Base-by-base conservation (phyloP, 2,888 invertebrate species). In the Pseudococcus longispinus region DNA sequence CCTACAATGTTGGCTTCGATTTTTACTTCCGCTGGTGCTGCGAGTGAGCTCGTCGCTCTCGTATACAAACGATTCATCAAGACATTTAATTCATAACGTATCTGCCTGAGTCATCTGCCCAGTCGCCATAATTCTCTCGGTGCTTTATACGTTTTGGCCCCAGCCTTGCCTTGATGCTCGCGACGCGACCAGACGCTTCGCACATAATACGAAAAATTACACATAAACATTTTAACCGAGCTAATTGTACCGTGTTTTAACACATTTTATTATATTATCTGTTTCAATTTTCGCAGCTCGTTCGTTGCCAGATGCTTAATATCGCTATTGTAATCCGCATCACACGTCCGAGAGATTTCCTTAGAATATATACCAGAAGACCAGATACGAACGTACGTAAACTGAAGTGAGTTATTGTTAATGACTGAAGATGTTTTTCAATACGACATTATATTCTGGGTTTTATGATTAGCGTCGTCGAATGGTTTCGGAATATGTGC, bases 1-100 rank as follows among this genome's bases (percentile, higher is more conserved):
- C 77, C 77, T 80, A 80, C 77, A 80, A 80, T 80, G 77, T 80
- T 80, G 77, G 77, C 77, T 80, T 42, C 37, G 70, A 80, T 42
- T 20, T 42, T 80, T 80, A 80, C 77, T 80, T 80, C 77, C 77
- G 77, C 77, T 29, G 77, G 23, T 70, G 65, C 11, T 65, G 26
- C 77, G 74, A 13, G 11, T 18, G 74, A 15, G 32, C 74, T 23
- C 18, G 74, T 29, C 74, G 32, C 26, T 70, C n/a, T 37, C 37
- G 37, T 37, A 37, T 74, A 74, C 29, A 74, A 29, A 74, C 74
- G 32, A 80, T 42, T 70, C 70, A 29, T 70, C 70, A 70, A 70
- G 70, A 70, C 77, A 26, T 80, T 80, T 80, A 80, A 80, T 80
- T 80, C 77, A 37, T 80, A 80, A 37, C 65, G 65, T 65, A 65